phyloP scores from a whole-genome alignment of 2,797 vertebrate species.

The Emys orbicularis region DNA sequence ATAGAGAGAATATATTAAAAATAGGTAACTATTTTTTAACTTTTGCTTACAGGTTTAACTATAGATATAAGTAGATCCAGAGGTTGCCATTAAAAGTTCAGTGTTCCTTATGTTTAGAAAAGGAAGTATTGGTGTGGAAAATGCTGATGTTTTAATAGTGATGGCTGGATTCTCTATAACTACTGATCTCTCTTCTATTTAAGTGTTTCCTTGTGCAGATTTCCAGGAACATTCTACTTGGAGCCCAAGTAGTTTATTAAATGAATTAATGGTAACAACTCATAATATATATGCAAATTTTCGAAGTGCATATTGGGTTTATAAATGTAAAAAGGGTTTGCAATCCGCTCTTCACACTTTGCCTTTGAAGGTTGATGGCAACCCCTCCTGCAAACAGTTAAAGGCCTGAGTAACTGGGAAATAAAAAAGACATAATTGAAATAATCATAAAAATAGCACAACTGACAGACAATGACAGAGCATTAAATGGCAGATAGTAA shows the following conservation, averaged over 20 bases:
- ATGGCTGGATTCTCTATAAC: conserved; percentile 23
- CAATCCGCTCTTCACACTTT: conserved; percentile 26
- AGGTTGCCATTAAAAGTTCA: background rate
- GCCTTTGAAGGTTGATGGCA: conserved; percentile 43
- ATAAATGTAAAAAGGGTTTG: conserved; percentile 31
- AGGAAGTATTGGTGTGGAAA: background rate
- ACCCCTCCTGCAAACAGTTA: conserved; percentile 20
- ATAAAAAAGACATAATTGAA: conserved; percentile 36
- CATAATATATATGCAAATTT: conserved; percentile 57
- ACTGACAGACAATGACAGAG: conserved; percentile 69
- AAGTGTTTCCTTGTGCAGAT: conserved; percentile 42
- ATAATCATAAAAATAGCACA: conserved; percentile 64
- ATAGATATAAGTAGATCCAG: conserved; percentile 11
- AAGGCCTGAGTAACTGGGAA: conserved; percentile 34
- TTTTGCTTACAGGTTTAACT: conserved; percentile 17
- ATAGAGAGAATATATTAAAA: background rate
- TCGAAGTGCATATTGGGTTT: conserved; percentile 39
- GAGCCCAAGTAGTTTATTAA: conserved; percentile 50
- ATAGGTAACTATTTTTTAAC: background rate
- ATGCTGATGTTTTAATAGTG: background rate
- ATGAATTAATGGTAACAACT: conserved; percentile 32
- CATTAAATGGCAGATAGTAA: conserved; percentile 58
- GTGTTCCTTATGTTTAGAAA: background rate
- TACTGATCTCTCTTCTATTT: conserved; percentile 37
- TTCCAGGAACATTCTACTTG: conserved; percentile 42